These are phyloP conservation scores for Globia sparganii DNA, from an alignment of 2,888 invertebrate species.

Conservation along the genomic window DNA sequence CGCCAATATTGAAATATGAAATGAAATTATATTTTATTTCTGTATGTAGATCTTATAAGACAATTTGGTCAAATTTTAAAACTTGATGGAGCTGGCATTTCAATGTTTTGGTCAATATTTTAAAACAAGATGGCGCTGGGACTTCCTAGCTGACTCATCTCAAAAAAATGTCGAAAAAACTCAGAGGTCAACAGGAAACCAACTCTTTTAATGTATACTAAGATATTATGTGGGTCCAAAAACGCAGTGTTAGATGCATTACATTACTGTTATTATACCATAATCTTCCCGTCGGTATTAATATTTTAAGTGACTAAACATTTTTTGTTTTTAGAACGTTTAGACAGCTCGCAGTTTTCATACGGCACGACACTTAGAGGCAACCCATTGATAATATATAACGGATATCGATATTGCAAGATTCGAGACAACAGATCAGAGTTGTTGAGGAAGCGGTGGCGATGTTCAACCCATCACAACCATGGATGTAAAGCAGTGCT, in stretches of 20 bases:
- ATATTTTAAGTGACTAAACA: background rate
- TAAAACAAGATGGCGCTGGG: background rate
- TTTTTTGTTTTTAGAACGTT: slow-evolving; percentile 11
- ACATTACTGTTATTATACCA: too few relatives aligned
- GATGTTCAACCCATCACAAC: slow-evolving; percentile 57
- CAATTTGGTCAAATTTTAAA: background rate
- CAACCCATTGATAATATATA: slow-evolving; percentile 36
- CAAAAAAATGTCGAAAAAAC: background rate
- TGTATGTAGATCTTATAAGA: background rate
- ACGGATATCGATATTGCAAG: slow-evolving; percentile 49
- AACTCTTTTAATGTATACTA: background rate
- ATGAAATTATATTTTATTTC: background rate
- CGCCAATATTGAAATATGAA: too few relatives aligned
- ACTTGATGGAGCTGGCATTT: background rate
- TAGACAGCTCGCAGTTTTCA: slow-evolving; percentile 21
- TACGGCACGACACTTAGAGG: slow-evolving; percentile 42
- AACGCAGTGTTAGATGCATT: background rate
- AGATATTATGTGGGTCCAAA: too few relatives aligned
- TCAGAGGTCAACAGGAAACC: background rate
- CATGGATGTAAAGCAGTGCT: slow-evolving; percentile 53
- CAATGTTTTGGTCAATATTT: background rate
- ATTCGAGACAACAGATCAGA: background rate
- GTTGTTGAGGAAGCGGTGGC: slow-evolving; percentile 37
- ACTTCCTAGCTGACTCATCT: background rate
- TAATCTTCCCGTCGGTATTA: background rate